A percentile compares a stretch with the other conserved stretches of the same genome.
Conservation (phyloP, 2,888 invertebrate genomes). For the Orchesellides sinensis region DNA sequence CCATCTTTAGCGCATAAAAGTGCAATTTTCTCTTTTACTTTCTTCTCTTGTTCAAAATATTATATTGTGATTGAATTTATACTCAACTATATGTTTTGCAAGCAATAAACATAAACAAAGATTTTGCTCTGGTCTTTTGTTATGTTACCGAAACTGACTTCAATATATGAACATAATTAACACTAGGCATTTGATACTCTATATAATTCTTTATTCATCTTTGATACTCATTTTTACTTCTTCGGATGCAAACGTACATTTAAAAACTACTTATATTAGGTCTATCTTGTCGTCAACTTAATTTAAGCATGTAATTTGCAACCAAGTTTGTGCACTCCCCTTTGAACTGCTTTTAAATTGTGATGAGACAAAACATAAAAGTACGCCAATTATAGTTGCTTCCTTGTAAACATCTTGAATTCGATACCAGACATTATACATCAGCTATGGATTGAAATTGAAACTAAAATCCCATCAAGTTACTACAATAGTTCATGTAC, state of each 20-base stretch:
- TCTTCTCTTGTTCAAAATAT: not conserved
- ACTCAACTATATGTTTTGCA: no score
- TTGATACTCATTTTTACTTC: not conserved
- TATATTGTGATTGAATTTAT: not conserved
- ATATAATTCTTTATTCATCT: not conserved
- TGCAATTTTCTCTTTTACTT: conserved; percentile 15
- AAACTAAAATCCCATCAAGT: not conserved
- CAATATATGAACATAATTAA: no score
- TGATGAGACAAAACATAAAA: not conserved
- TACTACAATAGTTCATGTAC: not conserved
- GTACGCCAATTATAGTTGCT: no score
- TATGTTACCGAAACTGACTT: conserved; percentile 22
- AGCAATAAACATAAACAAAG: not conserved
- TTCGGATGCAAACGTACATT: not conserved
- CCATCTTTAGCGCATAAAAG: no score
- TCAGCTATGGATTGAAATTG: no score
- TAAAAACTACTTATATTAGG: no score
- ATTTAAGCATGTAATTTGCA: no score
- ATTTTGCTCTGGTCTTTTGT: not conserved
- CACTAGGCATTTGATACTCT: no score
- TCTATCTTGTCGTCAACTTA: no score
- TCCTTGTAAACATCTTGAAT: no score
- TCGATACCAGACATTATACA: no score
- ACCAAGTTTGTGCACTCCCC: not conserved
- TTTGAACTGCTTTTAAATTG: not conserved